These are phyloP conservation scores for Agelaius phoeniceus DNA, from an alignment of 2,113 vertebrate species.

Conservation along the genomic window DNA sequence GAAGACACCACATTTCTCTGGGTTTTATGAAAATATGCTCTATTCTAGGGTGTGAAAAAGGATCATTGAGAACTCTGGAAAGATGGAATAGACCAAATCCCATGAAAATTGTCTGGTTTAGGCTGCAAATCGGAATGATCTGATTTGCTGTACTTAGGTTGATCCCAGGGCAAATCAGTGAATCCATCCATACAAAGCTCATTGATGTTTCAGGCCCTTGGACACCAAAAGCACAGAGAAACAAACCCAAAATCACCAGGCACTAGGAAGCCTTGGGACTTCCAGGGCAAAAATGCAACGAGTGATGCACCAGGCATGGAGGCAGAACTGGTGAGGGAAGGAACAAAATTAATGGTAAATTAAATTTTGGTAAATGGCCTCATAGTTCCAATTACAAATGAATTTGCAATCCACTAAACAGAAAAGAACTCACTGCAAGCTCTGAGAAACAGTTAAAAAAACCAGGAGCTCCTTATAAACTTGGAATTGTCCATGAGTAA, in stretches of 20 bases:
- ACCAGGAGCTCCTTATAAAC: constrained; percentile 51
- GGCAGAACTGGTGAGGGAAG: not conserved
- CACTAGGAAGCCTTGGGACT: not conserved
- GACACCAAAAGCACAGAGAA: not conserved
- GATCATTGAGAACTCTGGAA: constrained; percentile 48
- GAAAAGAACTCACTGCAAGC: not conserved
- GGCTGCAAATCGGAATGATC: constrained; percentile 45
- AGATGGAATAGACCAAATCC: constrained; percentile 37
- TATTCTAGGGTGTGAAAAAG: constrained; percentile 51
- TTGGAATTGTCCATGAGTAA: constrained; percentile 60
- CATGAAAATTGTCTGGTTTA: constrained; percentile 31
- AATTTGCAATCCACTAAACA: constrained; percentile 18
- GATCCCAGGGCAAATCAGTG: constrained; percentile 36
- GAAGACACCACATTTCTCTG: constrained; percentile 49
- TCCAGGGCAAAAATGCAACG: not conserved
- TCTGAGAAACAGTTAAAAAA: constrained; percentile 29
- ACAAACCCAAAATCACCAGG: not conserved
- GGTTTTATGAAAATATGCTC: constrained; percentile 42
- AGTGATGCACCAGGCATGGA: not conserved
- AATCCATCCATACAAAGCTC: constrained; percentile 50
- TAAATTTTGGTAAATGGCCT: not conserved
- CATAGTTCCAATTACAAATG: constrained; percentile 4
- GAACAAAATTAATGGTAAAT: not conserved
- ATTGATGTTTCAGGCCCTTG: not conserved
- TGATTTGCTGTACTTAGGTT: constrained; percentile 7